These are phyloP conservation scores for Pachycephus smyrnensis DNA, from an alignment of 2,888 invertebrate genomes.

Conservation along the genomic window DNA sequence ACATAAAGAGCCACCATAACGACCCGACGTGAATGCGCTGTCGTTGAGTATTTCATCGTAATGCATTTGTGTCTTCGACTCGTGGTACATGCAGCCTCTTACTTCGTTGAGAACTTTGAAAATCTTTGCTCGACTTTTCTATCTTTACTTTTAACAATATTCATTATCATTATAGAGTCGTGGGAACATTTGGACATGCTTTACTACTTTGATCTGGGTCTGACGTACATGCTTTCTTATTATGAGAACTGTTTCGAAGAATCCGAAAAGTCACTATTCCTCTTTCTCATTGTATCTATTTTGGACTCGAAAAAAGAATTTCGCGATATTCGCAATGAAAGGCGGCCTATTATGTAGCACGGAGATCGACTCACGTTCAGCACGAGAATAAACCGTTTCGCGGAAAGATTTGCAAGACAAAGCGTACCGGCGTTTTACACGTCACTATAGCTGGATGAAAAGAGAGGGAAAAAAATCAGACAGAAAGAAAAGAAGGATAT, in stretches of 20 bases:
- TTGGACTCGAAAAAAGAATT: neutral
- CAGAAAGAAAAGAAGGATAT: constrained; percentile 22
- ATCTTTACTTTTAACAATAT: neutral
- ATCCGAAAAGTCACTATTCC: neutral
- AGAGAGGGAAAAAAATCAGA: neutral
- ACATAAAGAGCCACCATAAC: constrained; percentile 57
- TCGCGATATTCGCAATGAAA: neutral
- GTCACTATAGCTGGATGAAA: neutral
- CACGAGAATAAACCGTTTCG: constrained; percentile 25
- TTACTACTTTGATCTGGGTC: too few species aligned
- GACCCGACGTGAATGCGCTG: constrained; percentile 50
- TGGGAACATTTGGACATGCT: neutral
- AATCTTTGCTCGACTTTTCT: neutral
- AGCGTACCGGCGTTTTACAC: constrained; percentile 28
- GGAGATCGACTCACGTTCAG: neutral
- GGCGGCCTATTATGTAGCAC: neutral
- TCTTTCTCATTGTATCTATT: neutral
- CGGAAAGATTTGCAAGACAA: constrained; percentile 47
- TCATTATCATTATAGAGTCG: neutral
- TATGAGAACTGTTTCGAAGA: neutral
- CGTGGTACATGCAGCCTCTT: constrained; percentile 32
- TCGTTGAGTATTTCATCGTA: constrained; percentile 60
- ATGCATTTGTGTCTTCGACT: constrained; percentile 43
- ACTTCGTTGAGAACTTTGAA: neutral
- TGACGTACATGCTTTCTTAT: neutral